phyloP scores from a whole-genome alignment of 1,140 invertebrate genomes.

The Cyrtorhinus lividipennis region DNA sequence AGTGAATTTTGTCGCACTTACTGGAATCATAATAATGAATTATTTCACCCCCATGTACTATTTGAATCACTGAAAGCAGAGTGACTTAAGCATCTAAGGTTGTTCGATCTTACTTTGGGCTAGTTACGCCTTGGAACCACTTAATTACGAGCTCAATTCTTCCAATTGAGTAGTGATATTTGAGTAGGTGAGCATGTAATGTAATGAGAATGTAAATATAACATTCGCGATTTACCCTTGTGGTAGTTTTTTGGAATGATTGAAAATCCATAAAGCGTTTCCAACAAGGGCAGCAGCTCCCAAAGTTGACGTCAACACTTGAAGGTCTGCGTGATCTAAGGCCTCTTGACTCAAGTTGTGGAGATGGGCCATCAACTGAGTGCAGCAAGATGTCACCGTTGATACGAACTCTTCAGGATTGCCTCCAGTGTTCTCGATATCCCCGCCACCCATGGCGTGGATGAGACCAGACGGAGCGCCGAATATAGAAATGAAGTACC shows the following conservation, averaged over 20 bases:
- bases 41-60: too few relatives aligned
- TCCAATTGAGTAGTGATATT: too few relatives aligned
- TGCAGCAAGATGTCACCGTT: slow-evolving; percentile 49
- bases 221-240: slow-evolving; percentile 19
- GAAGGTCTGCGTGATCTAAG: slow-evolving; percentile 60
- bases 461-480: slow-evolving; percentile 36
- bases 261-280: slow-evolving; percentile 58
- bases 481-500: slow-evolving; percentile 45
- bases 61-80: too few relatives aligned
- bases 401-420: slow-evolving; percentile 54
- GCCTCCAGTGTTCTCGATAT: slow-evolving; percentile 28
- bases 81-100: too few relatives aligned
- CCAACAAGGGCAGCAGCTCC: slow-evolving; percentile 59
- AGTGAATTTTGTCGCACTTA: too few relatives aligned
- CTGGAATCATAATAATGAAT: too few relatives aligned
- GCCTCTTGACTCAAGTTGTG: slow-evolving; percentile 63
- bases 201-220: too few relatives aligned
- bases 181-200: too few relatives aligned
- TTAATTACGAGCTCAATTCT: too few relatives aligned
- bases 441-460: slow-evolving; percentile 14
- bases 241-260: slow-evolving; percentile 30
- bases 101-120: too few relatives aligned
- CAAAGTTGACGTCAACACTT: slow-evolving; percentile 49
- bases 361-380: slow-evolving; percentile 54
- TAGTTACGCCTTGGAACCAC: too few relatives aligned